phyloP scores from a whole-genome alignment of 2,113 vertebrate genomes.

The Indicator indicator region DNA sequence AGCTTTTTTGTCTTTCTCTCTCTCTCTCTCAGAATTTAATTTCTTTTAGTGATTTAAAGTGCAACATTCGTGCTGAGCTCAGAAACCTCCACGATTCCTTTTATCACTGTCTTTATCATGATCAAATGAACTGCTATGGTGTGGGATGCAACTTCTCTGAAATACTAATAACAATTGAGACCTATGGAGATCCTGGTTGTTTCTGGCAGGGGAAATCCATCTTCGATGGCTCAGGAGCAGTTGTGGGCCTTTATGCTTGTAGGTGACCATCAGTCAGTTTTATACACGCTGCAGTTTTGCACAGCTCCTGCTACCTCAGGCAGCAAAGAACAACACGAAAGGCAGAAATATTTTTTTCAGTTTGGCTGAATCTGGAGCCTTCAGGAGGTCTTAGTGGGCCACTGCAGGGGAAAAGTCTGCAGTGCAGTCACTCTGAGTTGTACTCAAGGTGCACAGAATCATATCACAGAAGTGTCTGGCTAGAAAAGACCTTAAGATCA shows the following conservation, averaged over 20 bases:
- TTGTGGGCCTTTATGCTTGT: background rate
- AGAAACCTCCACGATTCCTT: background rate
- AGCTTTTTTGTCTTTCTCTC: background rate
- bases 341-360: background rate
- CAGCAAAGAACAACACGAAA: background rate
- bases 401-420: background rate
- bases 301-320: background rate
- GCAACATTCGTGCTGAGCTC: background rate
- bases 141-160: background rate
- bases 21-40: slow-evolving; percentile 24
- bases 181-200: background rate
- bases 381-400: background rate
- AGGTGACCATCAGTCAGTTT: background rate
- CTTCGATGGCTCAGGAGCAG: background rate
- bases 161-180: background rate
- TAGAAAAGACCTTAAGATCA: too few species aligned
- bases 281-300: background rate
- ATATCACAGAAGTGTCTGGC: too few species aligned
- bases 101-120: background rate
- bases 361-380: background rate
- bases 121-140: background rate
- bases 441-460: background rate
- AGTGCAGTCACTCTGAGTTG: background rate
- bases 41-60: slow-evolving; percentile 24
- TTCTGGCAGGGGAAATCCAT: background rate